Evolutionary conservation across 2,888 invertebrate species (phyloP).

Genomic region (Nymphalis polychloros): DNA sequence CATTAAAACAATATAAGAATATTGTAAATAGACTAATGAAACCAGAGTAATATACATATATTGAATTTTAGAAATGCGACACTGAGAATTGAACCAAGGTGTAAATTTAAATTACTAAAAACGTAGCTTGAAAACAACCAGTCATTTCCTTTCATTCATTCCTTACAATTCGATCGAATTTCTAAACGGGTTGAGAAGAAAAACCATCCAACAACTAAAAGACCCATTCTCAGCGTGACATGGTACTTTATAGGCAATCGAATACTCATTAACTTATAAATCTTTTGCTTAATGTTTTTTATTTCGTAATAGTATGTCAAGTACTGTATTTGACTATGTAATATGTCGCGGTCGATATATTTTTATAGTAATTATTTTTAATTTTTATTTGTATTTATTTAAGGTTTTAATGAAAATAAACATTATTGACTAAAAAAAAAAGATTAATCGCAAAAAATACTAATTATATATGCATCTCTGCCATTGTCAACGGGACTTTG

Average conservation of each 20-base stretch:
- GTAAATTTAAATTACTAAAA: not conserved
- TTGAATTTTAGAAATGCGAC: too few relatives aligned
- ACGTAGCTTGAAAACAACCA: not conserved
- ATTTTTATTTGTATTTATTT: too few relatives aligned
- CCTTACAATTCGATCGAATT: not conserved
- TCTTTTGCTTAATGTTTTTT: constrained; percentile 35
- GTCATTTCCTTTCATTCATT: constrained; percentile 14
- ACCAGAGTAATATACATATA: too few relatives aligned
- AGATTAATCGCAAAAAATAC: too few relatives aligned
- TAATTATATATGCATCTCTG: too few relatives aligned
- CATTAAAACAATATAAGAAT: too few relatives aligned
- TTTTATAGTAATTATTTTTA: too few relatives aligned
- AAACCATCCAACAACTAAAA: not conserved
- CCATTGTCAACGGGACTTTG: too few relatives aligned
- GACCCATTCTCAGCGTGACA: constrained; percentile 21
- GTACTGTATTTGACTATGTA: constrained; percentile 26
- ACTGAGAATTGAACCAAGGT: not conserved
- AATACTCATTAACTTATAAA: constrained; percentile 34
- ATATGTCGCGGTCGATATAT: constrained; percentile 12
- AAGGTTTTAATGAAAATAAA: too few relatives aligned
- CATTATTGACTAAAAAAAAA: too few relatives aligned
- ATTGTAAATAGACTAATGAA: too few relatives aligned
- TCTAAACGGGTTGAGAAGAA: constrained; percentile 7
- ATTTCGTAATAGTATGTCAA: constrained; percentile 41
- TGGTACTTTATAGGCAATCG: constrained; percentile 31